Evolutionary conservation across 2,888 invertebrate species (phyloP), one percentile per base, ranked within the genome.

Genomic region (Drosophila formosana): DNA sequence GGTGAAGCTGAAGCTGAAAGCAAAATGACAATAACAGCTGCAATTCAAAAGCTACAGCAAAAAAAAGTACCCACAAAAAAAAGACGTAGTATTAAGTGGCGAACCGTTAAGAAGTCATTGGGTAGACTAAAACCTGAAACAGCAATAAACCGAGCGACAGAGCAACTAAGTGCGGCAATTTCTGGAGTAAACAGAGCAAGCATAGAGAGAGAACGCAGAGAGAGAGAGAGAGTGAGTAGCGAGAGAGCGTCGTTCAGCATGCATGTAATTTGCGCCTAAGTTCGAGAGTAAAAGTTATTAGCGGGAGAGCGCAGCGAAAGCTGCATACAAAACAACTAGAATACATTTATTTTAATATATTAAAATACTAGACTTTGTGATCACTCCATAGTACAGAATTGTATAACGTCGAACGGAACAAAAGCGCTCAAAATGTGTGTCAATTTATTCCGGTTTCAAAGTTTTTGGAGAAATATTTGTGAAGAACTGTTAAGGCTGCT

Each of bases 1-100:
- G 67, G 68, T 68, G 65, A 82, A 70, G 80, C 68, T 75, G 61
- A 7, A 68, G 67, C 66, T 62, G 41, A 87, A 87, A 76, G 87
- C 79, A 88, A 82, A 84, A 82, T 89, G 82, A 85, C 88, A 84
- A 89, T 76, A 84, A 84, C 84, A 84, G 88, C 84, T 89, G 84
- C 85, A 85, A 72, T 76, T 72, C 66, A 41, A 61, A 64, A 68
- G 57, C 78, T 50, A 64, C 45, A 57, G 18, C 18, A 49, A 18
- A 51, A 55, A 55, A 51, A 56, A 56, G 45, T 56, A 45, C 45
- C 25, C 45, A 58, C 45, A 52, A 47, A 50, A 66, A 66, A 78
- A 74, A 18, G 18, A 25, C 66, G 53, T 72, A 63, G 89, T 78
- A 81, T 83, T 89, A 89, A 89, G 88, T 87, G 81, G 85, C 79